Conservation (phyloP, 2,797 vertebrate genomes). For the Cryptoblepharus egeriae region DNA sequence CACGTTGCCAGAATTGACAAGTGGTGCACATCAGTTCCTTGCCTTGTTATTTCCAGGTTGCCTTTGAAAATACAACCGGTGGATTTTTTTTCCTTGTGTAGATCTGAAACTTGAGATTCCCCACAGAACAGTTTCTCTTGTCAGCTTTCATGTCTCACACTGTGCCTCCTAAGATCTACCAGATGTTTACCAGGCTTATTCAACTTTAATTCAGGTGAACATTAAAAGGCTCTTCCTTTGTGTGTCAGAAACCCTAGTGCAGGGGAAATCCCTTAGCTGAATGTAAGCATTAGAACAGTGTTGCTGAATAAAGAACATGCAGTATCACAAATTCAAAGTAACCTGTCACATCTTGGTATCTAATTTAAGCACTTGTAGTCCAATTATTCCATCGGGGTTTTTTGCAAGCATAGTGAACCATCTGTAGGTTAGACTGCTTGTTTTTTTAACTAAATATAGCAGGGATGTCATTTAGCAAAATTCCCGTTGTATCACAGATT, state of each 20-base stretch:
- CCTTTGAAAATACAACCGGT: not conserved
- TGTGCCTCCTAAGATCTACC: slow-evolving; percentile 36
- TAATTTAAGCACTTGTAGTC: slow-evolving; percentile 20
- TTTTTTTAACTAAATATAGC: no score
- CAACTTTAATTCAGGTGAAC: slow-evolving; percentile 43
- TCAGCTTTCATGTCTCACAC: slow-evolving; percentile 13
- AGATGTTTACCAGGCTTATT: slow-evolving; percentile 45
- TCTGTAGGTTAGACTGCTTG: not conserved
- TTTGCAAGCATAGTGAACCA: not conserved
- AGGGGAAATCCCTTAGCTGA: slow-evolving; percentile 42
- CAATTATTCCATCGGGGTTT: not conserved
- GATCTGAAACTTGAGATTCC: slow-evolving; percentile 26
- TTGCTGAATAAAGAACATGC: slow-evolving; percentile 35
- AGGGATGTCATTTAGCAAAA: no score
- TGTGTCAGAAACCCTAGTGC: slow-evolving; percentile 35
- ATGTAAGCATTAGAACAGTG: slow-evolving; percentile 56
- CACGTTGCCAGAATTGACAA: slow-evolving; percentile 43
- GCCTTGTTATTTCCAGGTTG: not conserved
- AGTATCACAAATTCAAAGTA: slow-evolving; percentile 53
- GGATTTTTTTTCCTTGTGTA: not conserved
- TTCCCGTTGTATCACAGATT: not conserved
- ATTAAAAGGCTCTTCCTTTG: slow-evolving; percentile 39
- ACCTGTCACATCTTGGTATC: slow-evolving; percentile 34
- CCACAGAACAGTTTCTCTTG: slow-evolving; percentile 43
- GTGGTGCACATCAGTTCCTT: not conserved